Evolutionary conservation across 2,797 vertebrate genomes (phyloP).

Genomic region (Helarctos malayanus): DNA sequence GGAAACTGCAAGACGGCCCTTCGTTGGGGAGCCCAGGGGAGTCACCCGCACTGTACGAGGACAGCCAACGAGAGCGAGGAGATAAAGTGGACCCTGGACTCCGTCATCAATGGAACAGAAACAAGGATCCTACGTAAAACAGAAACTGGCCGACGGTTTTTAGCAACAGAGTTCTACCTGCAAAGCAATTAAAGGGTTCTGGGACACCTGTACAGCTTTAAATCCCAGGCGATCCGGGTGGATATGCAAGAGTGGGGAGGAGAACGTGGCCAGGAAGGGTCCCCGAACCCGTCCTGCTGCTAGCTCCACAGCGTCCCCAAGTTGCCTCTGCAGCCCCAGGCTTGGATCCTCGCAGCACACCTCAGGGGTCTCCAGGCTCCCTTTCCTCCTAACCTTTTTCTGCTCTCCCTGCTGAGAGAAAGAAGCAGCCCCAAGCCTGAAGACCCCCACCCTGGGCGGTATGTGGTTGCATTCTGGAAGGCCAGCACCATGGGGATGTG

Average conservation of each 20-base stretch:
- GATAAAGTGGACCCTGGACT: background rate
- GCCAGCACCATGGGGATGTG: fast-evolving
- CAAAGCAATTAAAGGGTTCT: background rate
- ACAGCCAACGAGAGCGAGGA: background rate
- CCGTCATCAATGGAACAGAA: background rate
- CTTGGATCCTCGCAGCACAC: background rate
- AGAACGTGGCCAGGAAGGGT: background rate
- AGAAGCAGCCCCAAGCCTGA: too few species aligned
- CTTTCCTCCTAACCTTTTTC: background rate
- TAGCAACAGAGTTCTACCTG: background rate
- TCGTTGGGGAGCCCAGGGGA: fast-evolving
- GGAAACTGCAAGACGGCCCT: background rate
- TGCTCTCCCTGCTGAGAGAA: background rate
- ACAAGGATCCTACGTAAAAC: background rate
- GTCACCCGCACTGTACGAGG: too few species aligned
- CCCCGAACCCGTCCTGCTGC: background rate
- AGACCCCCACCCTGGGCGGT: background rate
- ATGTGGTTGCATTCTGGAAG: background rate
- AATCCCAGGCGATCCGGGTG: too few species aligned
- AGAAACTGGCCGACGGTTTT: background rate
- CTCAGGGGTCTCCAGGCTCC: background rate
- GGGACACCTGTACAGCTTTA: background rate
- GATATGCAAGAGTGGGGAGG: background rate
- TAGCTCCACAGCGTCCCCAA: background rate
- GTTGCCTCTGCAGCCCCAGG: background rate